These are phyloP conservation scores for Saccopteryx leptura DNA, from an alignment of 2,113 vertebrate genomes.

Conservation along the genomic window DNA sequence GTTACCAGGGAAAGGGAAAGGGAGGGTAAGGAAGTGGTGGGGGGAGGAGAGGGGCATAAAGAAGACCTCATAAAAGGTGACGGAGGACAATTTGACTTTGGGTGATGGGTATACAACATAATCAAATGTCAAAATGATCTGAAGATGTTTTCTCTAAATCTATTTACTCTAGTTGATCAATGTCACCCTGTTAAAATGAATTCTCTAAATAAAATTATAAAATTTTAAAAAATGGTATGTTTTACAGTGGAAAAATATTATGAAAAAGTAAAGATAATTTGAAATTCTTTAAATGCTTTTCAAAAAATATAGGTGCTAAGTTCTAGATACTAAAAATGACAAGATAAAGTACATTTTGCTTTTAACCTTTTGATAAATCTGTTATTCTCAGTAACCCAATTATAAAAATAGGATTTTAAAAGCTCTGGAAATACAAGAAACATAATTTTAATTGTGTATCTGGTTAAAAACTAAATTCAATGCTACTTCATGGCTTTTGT, in stretches of 20 bases:
- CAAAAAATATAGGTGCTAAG: conserved; percentile 37
- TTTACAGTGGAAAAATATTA: conserved; percentile 58
- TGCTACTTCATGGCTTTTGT: conserved; percentile 57
- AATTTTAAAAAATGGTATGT: background rate
- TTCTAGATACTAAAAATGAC: conserved; percentile 66
- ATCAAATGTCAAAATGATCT: too few species aligned
- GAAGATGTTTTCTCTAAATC: too few species aligned
- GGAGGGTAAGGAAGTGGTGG: too few species aligned
- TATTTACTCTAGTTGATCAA: too few species aligned
- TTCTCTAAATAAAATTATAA: too few species aligned
- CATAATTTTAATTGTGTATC: conserved; percentile 62
- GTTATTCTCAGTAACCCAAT: conserved; percentile 64
- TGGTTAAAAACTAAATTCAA: conserved; percentile 60
- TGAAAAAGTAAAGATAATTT: background rate
- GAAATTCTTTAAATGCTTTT: conserved; percentile 70
- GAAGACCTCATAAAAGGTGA: too few species aligned
- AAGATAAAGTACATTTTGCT: conserved; percentile 66
- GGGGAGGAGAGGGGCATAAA: too few species aligned
- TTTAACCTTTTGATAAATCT: conserved; percentile 53
- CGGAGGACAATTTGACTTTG: too few species aligned
- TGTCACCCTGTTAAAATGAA: too few species aligned
- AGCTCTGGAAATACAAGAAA: conserved; percentile 61
- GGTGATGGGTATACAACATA: too few species aligned
- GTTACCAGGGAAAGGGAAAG: too few species aligned
- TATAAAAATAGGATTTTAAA: conserved; percentile 69